Conservation (phyloP, 1,140 invertebrate genomes). For the Caenorhabditis remanei region DNA sequence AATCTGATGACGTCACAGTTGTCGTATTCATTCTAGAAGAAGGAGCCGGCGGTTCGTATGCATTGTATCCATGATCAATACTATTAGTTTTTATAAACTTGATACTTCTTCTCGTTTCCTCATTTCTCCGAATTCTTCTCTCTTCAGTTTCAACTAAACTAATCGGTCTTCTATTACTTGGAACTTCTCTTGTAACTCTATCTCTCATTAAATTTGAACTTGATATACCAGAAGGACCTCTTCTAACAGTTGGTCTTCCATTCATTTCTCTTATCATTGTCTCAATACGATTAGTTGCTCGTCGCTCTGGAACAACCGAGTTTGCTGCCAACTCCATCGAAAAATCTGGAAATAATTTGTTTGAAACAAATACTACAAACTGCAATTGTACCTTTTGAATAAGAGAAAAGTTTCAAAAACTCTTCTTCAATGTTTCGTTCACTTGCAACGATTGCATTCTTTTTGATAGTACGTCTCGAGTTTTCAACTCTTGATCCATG, state of each 20-base stretch:
- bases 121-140: slow-evolving; percentile 24
- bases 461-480: slow-evolving; percentile 21
- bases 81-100: slow-evolving; percentile 46
- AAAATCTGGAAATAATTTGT: background rate
- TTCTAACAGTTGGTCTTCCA: slow-evolving; percentile 6
- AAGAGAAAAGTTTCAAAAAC: slow-evolving; percentile 45
- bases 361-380: background rate
- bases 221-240: slow-evolving; percentile 30
- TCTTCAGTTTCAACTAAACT: slow-evolving; percentile 46
- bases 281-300: slow-evolving; percentile 1
- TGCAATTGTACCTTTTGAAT: slow-evolving; percentile 20
- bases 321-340: slow-evolving; percentile 23
- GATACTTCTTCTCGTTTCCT: slow-evolving; percentile 34
- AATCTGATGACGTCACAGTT: background rate
- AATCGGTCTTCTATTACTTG: slow-evolving; percentile 28
- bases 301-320: background rate
- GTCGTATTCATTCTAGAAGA: slow-evolving; percentile 16
- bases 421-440: slow-evolving; percentile 60
- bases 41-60: slow-evolving; percentile 7
- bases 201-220: slow-evolving; percentile 37
- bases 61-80: slow-evolving; percentile 50
- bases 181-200: slow-evolving; percentile 39
- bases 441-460: slow-evolving; percentile 44
- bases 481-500: slow-evolving; percentile 62
- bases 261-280: slow-evolving; percentile 47